Base-by-base conservation (phyloP, 2,797 vertebrate genomes). In the Adrianichthys oophorus region DNA sequence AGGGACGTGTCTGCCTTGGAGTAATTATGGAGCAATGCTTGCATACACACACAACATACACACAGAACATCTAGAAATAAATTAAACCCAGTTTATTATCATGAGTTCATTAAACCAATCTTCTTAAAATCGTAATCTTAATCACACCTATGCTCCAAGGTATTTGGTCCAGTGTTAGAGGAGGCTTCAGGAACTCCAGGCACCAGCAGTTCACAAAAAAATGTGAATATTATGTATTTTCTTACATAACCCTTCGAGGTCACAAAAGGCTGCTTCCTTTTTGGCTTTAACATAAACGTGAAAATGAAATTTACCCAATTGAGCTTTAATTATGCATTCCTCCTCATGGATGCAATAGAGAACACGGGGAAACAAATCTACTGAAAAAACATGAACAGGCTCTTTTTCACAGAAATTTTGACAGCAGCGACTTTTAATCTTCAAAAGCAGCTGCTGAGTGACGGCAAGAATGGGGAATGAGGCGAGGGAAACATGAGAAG, bases 101-200 rank as follows among this genome's bases (percentile, higher is more conserved):
- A 84, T 86, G 83, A 84, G 73, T 88, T 87, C 78, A 83, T 88
- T 86, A 84, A 82, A 81, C 75, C 80, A 86, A 84, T 88, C 85
- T 77, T 1, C 72, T 85, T 86, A 83, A 83, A 84, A 72, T 69
- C 56, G 41, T 82, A 85, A 84, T 86, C 80, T 82, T 48, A 72
- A 71, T 62, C 77, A 84, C 82, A 81, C 80, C 80, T 85, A 76
- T 85, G 72, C 62, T 72, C 68, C 54, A 81, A 82, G 85, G 66
- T 65, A 80, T 82, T 78, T 70, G 52, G 53, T 21, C 62, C 49
- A 61, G 41, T 53, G 18, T 42, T 2, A 62, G 24, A 50, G 19
- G 42, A 46, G 52, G 52, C 49, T 64, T 68, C 24, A 54, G 49
- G 15, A 3, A 42, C 56, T 23, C 10, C 24, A 4, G 5, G 26